Base-by-base conservation (phyloP, 2,113 vertebrate genomes). In the Microcebus tavaratra region DNA sequence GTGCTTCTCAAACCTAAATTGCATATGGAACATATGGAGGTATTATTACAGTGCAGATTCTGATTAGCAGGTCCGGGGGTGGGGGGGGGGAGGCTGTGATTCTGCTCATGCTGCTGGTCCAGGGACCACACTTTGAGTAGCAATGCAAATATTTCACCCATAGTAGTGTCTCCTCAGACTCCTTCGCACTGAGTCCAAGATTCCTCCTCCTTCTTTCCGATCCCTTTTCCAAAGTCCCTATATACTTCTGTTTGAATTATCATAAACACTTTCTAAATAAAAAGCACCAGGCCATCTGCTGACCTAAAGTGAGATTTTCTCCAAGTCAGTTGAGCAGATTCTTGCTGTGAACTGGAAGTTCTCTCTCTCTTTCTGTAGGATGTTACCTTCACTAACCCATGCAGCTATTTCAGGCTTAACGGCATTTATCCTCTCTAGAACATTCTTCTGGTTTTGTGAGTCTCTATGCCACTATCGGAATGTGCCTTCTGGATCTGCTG, bases 231-330 rank as follows among this genome's bases (percentile, higher is more conserved):
- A 67, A 84, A 55, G 11, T 83, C 36, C 6, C 20, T 90, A n/a
- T 4, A 10, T 50, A n/a, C 17, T 61, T 94, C 57, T 82, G 11
- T 39, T 87, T 81, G n/a, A 39, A 34, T 88, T 96, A 36, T 95
- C 23, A 53, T 45, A 55, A 83, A 45, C 2, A 80, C 25, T 70
- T 86, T 86, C 67, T 42, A 50, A 95, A 78, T 78, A 42, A 68
- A 87, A 93, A 31, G 1, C 70, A 68, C 31, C 36, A 65, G 59
- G n/a, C 8, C 13, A 72, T 85, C 42, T 73, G 23, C 59, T 91
- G 55, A n/a, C 39, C n/a, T 36, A 29, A 83, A 81, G 18, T 55
- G 45, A 55, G 13, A 39, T 2, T 21, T 84, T 81, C 31, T 78
- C 9, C 53, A 93, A 57, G 55, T 89, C n/a, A 94, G 27, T 31